Evolutionary conservation across 2,888 invertebrate genomes (phyloP).

Genomic region (Agrotis clavis): DNA sequence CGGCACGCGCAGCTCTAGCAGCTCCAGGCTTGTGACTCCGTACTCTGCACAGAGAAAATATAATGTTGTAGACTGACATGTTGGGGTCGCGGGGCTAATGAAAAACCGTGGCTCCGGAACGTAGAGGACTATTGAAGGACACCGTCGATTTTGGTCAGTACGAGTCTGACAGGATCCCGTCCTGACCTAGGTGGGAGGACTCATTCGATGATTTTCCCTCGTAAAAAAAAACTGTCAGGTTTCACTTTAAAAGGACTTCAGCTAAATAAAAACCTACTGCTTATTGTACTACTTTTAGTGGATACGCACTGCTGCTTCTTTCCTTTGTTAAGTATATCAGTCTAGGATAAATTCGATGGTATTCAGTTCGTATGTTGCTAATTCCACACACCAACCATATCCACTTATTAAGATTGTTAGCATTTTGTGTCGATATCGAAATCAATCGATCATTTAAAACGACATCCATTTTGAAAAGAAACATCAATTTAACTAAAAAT

Average conservation of each 20-base stretch:
- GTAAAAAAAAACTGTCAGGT: too few species aligned
- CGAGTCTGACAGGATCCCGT: too few species aligned
- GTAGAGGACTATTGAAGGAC: too few species aligned
- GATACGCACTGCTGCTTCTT: too few species aligned
- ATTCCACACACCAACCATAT: background rate
- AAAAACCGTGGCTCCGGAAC: too few species aligned
- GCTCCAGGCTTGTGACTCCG: slow-evolving; percentile 90
- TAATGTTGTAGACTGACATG: too few species aligned
- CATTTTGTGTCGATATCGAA: slow-evolving; percentile 17
- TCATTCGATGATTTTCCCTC: too few species aligned
- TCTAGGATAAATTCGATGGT: background rate
- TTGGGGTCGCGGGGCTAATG: too few species aligned
- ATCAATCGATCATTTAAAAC: slow-evolving; percentile 23
- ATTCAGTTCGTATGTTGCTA: background rate
- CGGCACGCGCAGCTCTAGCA: slow-evolving; percentile 95
- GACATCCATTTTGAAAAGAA: slow-evolving; percentile 25
- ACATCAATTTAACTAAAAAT: slow-evolving; percentile 22
- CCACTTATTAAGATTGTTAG: background rate
- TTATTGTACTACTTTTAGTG: background rate
- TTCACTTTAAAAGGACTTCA: background rate
- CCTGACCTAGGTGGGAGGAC: too few species aligned
- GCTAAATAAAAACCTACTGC: too few species aligned
- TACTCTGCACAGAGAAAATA: slow-evolving; percentile 72
- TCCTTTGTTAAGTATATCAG: background rate
- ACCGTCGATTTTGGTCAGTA: too few species aligned